Conservation (phyloP, 2,888 invertebrate genomes). For the Stegophylla sp. region DNA sequence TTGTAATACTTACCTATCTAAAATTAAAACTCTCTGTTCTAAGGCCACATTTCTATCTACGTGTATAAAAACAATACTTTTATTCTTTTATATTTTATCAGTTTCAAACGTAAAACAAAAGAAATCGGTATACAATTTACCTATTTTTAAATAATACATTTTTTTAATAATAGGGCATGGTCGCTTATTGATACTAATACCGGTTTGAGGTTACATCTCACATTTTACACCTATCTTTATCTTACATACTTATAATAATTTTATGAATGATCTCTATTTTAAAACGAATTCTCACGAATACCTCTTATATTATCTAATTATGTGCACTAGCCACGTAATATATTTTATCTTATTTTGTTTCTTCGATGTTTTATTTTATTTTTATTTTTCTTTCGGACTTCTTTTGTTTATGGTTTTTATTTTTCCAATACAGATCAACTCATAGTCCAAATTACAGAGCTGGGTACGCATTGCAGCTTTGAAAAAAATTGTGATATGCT, state of each 20-base stretch:
- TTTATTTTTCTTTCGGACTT: constrained; percentile 25
- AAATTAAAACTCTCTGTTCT: constrained; percentile 7
- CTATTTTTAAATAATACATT: constrained; percentile 41
- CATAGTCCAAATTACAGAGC: constrained; percentile 58
- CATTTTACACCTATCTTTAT: constrained; percentile 15
- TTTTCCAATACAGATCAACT: constrained; percentile 56
- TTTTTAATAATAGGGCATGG: constrained; percentile 53
- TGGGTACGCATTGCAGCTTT: constrained; percentile 59
- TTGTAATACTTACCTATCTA: constrained; percentile 59
- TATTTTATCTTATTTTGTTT: constrained; percentile 40
- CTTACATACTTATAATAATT: no score
- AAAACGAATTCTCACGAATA: constrained; percentile 40
- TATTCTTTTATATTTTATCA: constrained; percentile 30
- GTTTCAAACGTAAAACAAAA: constrained; percentile 35
- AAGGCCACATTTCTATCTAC: constrained; percentile 22
- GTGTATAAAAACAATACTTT: background rate
- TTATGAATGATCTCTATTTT: constrained; percentile 49
- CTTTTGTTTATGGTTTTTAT: constrained; percentile 58
- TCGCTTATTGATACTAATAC: constrained; percentile 56
- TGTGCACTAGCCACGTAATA: constrained; percentile 36
- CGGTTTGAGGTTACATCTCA: constrained; percentile 53
- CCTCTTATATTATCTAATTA: constrained; percentile 12
- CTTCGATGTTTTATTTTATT: constrained; percentile 52
- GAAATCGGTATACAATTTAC: constrained; percentile 35
- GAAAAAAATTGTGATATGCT: constrained; percentile 59